Evolutionary conservation across 2,888 invertebrate species (phyloP).

Genomic region (Globia sparganii): DNA sequence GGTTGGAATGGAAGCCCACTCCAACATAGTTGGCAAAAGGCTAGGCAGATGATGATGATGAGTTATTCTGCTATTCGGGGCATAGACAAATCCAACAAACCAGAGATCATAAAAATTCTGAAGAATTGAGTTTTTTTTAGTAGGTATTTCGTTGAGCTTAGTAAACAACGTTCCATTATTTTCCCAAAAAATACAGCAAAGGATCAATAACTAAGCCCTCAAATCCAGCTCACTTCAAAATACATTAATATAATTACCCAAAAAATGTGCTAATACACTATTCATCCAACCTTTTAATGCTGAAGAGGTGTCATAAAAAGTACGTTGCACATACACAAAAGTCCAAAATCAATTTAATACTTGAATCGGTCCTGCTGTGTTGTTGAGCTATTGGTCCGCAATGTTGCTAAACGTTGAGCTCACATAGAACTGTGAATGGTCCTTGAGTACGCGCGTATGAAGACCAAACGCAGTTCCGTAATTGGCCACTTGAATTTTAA

Average conservation of each 20-base stretch:
- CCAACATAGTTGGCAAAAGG: too few species aligned
- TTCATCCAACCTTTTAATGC: constrained; percentile 20
- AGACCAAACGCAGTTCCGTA: constrained; percentile 81
- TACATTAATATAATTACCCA: constrained; percentile 54
- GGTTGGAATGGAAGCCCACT: too few species aligned
- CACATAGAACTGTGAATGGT: constrained; percentile 69
- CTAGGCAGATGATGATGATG: too few species aligned
- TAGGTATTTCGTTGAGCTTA: background rate
- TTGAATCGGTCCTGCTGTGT: constrained; percentile 70
- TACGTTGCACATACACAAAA: constrained; percentile 58
- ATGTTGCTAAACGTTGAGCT: constrained; percentile 83
- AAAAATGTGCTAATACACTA: constrained; percentile 8
- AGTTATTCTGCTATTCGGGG: too few species aligned
- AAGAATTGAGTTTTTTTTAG: background rate
- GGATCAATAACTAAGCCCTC: background rate
- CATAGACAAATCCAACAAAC: too few species aligned
- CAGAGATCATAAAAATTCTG: too few species aligned
- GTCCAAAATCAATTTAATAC: constrained; percentile 50
- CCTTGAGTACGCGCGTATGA: constrained; percentile 68
- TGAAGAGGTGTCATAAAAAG: constrained; percentile 47
- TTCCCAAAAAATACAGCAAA: background rate
- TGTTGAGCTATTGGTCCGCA: constrained; percentile 73
- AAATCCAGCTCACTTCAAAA: constrained; percentile 13
- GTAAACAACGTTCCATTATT: background rate
- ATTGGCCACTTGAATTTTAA: constrained; percentile 88